Percentiles rank a stretch among this genome's conserved stretches.
Evolutionary conservation across 2,113 vertebrate genomes (phyloP).

Genomic region (Pycnonotus jocosus): DNA sequence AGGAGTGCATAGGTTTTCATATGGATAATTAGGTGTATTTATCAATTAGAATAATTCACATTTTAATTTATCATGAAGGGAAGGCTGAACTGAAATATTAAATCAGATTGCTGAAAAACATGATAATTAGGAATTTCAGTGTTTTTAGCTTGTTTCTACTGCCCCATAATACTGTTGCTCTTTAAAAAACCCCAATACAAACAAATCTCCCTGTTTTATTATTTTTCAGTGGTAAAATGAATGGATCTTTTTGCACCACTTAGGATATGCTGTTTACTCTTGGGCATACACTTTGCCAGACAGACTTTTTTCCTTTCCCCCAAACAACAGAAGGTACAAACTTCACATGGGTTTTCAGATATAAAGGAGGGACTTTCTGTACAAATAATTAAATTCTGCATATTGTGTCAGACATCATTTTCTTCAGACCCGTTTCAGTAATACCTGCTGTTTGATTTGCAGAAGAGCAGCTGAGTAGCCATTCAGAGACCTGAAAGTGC

Average conservation of each 20-base stretch:
- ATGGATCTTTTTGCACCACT: background rate
- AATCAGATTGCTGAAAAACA: background rate
- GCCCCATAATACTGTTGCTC: background rate
- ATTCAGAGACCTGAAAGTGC: background rate
- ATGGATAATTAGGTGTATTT: background rate
- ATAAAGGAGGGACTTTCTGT: background rate
- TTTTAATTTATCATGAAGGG: background rate
- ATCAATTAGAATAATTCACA: background rate
- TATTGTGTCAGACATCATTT: background rate
- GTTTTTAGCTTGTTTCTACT: background rate
- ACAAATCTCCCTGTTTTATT: background rate
- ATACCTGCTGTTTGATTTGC: background rate
- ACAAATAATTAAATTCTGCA: background rate
- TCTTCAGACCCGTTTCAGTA: background rate
- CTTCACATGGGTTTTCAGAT: background rate
- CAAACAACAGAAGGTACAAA: background rate
- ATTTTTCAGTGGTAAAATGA: background rate
- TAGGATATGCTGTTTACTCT: background rate
- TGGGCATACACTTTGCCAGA: background rate
- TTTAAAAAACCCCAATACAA: accelerated
- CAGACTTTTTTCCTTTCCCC: background rate
- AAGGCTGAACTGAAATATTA: background rate
- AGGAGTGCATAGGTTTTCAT: background rate
- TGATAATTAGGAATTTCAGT: background rate
- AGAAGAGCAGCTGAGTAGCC: background rate